Base-by-base conservation (phyloP, 2,888 invertebrate genomes). In the Andrena hattorfiana region DNA sequence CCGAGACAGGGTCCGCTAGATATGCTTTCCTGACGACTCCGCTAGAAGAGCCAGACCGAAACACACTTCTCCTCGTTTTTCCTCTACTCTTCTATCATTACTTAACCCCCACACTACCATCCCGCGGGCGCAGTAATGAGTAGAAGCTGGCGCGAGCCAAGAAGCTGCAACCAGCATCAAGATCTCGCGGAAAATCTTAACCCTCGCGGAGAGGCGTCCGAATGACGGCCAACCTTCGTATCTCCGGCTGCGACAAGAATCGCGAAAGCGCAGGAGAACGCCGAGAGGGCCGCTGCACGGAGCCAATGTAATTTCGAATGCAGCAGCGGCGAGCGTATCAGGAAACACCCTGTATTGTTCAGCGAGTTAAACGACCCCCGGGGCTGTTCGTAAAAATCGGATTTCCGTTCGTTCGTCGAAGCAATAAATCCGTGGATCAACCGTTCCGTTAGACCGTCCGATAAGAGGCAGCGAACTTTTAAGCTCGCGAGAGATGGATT, bases 401-500 rank as follows among this genome's bases (percentile, higher is more conserved):
- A 70, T 70, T 51, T 23, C 51, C 59, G 48, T 32, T 64, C 10
- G 59, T 49, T 30, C 32, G 49, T 10, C 48, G 78, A 16, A 32
- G 56, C 51, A 42, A 77, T 80, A 80, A 77, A 80, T 80, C 51
- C 32, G n/a, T 48, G 78, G 80, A 71, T 70, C 64, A 80, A 59
- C 56, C 78, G 73, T 86, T 78, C 77, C 70, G 73, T 56, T 75
- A 77, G 77, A 51, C 66, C 42, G 32, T 26, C 30, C 73, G 78
- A 72, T 71, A 78, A 79, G 81, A 60, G 70, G 28, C 48, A 54
- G 80, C n/a, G 62, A 80, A 81, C 68, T 81, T 71, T 80, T 66
- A 77, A 69, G 77, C 75, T 32, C 32, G 71, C 54, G 42, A 63
- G 75, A 63, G 79, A 79, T 83, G 79, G 76, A 87, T 81, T 87